Percentiles rank a stretch among this genome's conserved stretches.
Evolutionary conservation across 2,888 invertebrate species (phyloP).

Genomic region (Callyntrura guangdongensis): DNA sequence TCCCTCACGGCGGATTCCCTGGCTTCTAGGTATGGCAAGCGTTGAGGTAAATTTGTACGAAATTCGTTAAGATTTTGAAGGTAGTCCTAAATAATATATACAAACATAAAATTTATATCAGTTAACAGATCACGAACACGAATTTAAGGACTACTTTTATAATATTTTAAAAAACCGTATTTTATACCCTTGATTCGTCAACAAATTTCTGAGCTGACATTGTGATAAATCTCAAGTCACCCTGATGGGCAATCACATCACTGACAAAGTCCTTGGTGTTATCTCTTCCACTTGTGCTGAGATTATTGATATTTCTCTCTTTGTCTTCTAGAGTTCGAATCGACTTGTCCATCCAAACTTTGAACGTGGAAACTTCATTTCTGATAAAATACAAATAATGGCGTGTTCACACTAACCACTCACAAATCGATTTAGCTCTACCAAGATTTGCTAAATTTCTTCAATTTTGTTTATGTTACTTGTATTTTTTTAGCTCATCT

Average conservation of each 20-base stretch:
- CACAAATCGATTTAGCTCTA: too few relatives aligned
- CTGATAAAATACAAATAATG: slow-evolving; percentile 66
- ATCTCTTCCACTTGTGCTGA: slow-evolving; percentile 87
- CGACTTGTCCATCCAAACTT: slow-evolving; percentile 94
- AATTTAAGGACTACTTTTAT: not conserved
- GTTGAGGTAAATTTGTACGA: slow-evolving; percentile 93
- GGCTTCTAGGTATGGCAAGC: slow-evolving; percentile 92
- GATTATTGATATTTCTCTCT: slow-evolving; percentile 92
- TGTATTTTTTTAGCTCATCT: slow-evolving; percentile 95
- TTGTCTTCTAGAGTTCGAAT: slow-evolving; percentile 93
- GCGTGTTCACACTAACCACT: too few relatives aligned
- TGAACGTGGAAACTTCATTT: slow-evolving; percentile 92
- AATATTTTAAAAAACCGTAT: not conserved
- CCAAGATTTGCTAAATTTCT: too few relatives aligned
- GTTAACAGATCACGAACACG: not conserved
- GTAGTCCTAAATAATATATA: slow-evolving; percentile 88
- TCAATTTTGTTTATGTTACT: slow-evolving; percentile 86
- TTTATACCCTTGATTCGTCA: slow-evolving; percentile 94
- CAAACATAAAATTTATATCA: not conserved
- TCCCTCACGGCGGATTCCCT: slow-evolving; percentile 92
- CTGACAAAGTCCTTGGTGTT: slow-evolving; percentile 95
- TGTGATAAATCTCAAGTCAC: slow-evolving; percentile 97
- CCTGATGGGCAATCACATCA: slow-evolving; percentile 98
- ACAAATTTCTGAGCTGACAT: slow-evolving; percentile 98
- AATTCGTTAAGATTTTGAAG: slow-evolving; percentile 94